Base-by-base conservation (phyloP, 2,113 vertebrate species). In the Mesembrinibis cayennensis region DNA sequence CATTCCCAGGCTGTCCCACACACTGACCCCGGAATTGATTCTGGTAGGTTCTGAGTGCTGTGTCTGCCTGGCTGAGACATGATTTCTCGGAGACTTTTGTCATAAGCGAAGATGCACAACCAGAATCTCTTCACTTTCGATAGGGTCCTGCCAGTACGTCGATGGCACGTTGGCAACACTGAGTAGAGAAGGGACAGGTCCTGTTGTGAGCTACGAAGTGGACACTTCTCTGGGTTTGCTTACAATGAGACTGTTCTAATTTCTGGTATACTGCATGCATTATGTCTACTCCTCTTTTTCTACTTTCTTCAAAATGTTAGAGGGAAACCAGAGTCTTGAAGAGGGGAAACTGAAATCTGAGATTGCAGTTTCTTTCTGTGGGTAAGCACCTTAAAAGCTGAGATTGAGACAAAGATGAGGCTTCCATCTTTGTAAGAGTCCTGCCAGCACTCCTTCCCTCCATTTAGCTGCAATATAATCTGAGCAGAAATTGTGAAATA, bases 391-490 rank as follows among this genome's bases (percentile, higher is more conserved):
- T 85, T 69, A 44, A 69, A 95, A 87, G 16, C 29, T 56, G 61
- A 63, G 56, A 52, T 11, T 0, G 3, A 77, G 62, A 38, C 47
- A 55, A 65, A 52, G 71, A 62, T 27, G 55, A 76, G 42, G 29
- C 10, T 82, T 91, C 66, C 34, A 11, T 49, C 44, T 80, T 80
- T 44, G 21, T 76, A 36, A 36, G 45, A 90, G 10, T 72, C 49
- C 44, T 66, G 1, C 18, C 0, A 0, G 21, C 5, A 2, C 12
- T 50, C 7, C 40, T 53, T 44, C 30, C 23, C 34, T 87, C 56
- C 11, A 9, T 67, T 73, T 67, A 66, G 23, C 62, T 76, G 62
- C 50, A 70, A 38, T 16, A 22, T 20, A 67, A 55, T 74, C 59
- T 84, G 63, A 76, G 40, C 52, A 90, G 89, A 86, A 74, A 52